These are phyloP conservation scores for Struthidea cinerea DNA, from an alignment of 2,113 vertebrate genomes.

Conservation along the genomic window DNA sequence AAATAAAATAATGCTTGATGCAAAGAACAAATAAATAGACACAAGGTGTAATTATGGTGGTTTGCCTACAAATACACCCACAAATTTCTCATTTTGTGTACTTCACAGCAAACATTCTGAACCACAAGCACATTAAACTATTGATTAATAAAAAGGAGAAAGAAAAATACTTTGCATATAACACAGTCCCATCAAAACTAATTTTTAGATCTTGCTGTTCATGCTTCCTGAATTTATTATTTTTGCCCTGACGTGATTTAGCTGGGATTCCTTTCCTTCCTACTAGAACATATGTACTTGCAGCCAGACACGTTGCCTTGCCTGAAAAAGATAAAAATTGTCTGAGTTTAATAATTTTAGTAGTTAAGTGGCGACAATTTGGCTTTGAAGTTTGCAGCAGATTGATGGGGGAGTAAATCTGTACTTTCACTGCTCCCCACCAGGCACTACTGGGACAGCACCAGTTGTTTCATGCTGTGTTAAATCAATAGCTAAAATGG, in stretches of 20 bases:
- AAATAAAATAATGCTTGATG: not conserved
- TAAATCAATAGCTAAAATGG: conserved; percentile 59
- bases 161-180: not conserved
- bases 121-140: not conserved
- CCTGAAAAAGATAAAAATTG: not conserved
- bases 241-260: not conserved
- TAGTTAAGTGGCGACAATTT: conserved; percentile 27
- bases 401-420: conserved; percentile 28
- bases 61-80: not conserved
- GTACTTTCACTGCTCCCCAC: conserved; percentile 5
- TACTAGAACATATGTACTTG: not conserved
- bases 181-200: not conserved
- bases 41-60: not conserved
- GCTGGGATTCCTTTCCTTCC: not conserved
- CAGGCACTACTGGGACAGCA: conserved; percentile 46
- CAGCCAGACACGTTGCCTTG: not conserved
- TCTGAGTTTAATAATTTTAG: not conserved
- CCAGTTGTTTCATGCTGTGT: conserved; percentile 54
- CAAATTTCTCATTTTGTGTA: not conserved
- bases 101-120: not conserved
- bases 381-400: conserved; percentile 39
- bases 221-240: not conserved
- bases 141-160: not conserved
- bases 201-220: not conserved
- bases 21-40: not conserved